phyloP scores from a whole-genome alignment of 37 sponge, comb jelly and placozoan genomes.

The Theonella swinhoei region DNA sequence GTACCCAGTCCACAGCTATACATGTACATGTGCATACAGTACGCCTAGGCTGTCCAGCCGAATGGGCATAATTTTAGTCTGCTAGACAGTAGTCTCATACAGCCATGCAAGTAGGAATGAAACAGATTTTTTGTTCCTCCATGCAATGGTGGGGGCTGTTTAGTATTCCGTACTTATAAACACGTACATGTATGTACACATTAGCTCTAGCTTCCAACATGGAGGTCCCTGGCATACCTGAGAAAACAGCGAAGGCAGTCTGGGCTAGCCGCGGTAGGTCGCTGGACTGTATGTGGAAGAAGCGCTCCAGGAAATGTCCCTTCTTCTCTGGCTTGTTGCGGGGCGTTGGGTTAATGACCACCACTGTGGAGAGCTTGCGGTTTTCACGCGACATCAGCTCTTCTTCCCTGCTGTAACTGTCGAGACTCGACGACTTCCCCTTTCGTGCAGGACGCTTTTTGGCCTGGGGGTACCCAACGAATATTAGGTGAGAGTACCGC shows the following conservation, averaged over 20 bases:
- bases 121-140: too few species aligned
- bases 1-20: too few species aligned
- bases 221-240: too few species aligned
- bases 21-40: too few species aligned
- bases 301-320: slow-evolving; percentile 24
- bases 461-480: slow-evolving; percentile 35
- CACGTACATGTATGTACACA: too few species aligned
- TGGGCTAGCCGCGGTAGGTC: not conserved
- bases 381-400: not conserved
- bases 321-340: not conserved
- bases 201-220: too few species aligned
- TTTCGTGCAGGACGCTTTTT: slow-evolving; percentile 1
- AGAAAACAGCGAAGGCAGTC: slow-evolving; percentile 35
- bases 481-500: slow-evolving; percentile 12
- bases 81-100: too few species aligned
- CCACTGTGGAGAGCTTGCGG: slow-evolving; percentile 5
- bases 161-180: too few species aligned
- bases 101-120: too few species aligned
- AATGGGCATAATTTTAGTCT: too few species aligned
- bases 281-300: slow-evolving; percentile 23
- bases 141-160: too few species aligned
- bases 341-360: not conserved
- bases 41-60: too few species aligned
- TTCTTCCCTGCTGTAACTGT: not conserved
- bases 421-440: slow-evolving; percentile 1